These are phyloP conservation scores for Nephila pilipes DNA, from an alignment of 1,140 invertebrate species.

Conservation along the genomic window DNA sequence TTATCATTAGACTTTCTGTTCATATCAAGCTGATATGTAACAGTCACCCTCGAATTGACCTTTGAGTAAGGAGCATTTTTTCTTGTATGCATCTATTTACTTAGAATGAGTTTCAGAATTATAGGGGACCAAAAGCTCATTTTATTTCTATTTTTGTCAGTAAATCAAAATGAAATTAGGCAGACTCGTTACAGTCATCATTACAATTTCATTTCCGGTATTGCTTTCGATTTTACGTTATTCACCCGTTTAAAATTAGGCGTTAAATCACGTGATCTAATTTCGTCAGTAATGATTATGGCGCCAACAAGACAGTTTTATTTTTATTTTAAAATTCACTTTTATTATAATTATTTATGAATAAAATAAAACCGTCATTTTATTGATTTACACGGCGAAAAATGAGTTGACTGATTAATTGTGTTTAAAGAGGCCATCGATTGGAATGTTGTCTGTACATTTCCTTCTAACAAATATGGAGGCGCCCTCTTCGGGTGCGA, in stretches of 20 bases:
- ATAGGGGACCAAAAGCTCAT: no score
- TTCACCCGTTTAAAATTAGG: background rate
- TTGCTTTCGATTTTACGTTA: background rate
- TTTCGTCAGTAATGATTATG: slow-evolving; percentile 71
- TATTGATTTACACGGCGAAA: background rate
- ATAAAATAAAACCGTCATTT: background rate
- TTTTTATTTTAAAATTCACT: slow-evolving; percentile 43
- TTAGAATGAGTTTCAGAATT: no score
- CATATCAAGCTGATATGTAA: no score
- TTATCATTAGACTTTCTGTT: no score
- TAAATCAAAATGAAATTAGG: no score
- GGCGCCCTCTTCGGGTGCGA: slow-evolving; percentile 69
- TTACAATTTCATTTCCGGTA: background rate
- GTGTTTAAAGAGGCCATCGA: background rate
- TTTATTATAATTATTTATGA: background rate
- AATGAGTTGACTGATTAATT: background rate
- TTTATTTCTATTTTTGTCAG: no score
- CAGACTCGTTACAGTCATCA: background rate
- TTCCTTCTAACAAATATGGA: slow-evolving; percentile 74
- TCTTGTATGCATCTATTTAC: no score
- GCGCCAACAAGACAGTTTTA: slow-evolving; percentile 67
- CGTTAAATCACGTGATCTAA: slow-evolving; percentile 64
- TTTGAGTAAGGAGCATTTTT: no score
- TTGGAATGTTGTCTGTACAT: slow-evolving; percentile 13
- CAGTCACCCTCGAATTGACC: no score